Base-by-base conservation (phyloP, 2,797 vertebrate genomes). In the Vipera latastei region DNA sequence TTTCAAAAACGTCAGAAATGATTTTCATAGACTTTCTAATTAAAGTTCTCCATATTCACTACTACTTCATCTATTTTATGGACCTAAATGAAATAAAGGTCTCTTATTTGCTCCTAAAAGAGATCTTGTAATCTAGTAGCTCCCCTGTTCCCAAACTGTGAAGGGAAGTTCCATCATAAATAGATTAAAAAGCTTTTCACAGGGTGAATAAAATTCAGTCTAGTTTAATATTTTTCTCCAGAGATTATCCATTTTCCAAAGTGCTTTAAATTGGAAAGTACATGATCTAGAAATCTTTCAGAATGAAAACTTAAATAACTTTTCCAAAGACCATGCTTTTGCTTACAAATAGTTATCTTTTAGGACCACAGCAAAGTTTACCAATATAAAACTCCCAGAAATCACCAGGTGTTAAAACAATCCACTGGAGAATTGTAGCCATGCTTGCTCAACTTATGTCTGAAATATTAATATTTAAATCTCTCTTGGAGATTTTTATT, bases 401-500 rank as follows among this genome's bases (percentile, higher is more conserved):
- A 61, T 48, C 16, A 57, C 20, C 11, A 25, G 25, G 22, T 20
- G 7, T 2, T 56, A 83, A 83, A 56, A 6, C 32, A 7, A 7
- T 57, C 59, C 6, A 32, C 26, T 32, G 86, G 6, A 48, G 16
- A 56, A 59, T 16, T 4, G 25, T 53, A 26, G 12, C 16, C 6
- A 87, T 51, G 6, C 12, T 60, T 83, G 87, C 12, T 89, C 55
- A 48, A 38, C 38, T 44, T 48, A 78, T 11, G 38, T 48, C 44
- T 83, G 73, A 83, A 83, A 83, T 48, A 38, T 83, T 83, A 83
- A 83, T 48, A 83, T 83, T 83, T 83, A 48, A 48, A 83, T 83
- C 95, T 96, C 93, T 93, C 96, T 96, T 96, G 93, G 95, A 96
- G 94, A 93, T 55, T 93, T 96, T 97, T 96, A 93, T 97, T 97